Evolutionary conservation across 2,888 invertebrate genomes (phyloP), one percentile per base, ranked within the genome.

Genomic region (Ormyrus thymus): DNA sequence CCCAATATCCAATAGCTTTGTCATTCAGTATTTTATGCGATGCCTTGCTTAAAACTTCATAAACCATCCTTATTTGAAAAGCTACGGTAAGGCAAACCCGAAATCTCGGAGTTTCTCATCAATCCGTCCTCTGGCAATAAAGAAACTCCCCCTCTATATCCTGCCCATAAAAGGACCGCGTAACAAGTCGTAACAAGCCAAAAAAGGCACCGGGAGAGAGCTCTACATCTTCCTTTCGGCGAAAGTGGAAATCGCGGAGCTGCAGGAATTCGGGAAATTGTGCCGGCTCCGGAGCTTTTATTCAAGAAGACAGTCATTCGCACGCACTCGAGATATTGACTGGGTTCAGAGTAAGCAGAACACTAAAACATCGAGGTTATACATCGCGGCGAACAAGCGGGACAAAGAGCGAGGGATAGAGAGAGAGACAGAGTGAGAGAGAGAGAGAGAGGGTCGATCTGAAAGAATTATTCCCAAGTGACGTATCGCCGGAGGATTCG

Each of bases 401-500:
- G 48, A 48, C 45, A 11, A 8, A 45, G 7, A 64, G 4, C n/a
- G 64, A 61, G 61, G 29, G 13, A n/a, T 7, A 48, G n/a, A 48
- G 1, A 29, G 29, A 72, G n/a, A 61, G 29, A 61, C 43, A 56
- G 9, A 64, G 50, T 56, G 53, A 56, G 58, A 64, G 59, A 46
- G 64, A 65, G 13, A 7, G 13, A 50, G 45, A 58, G 46, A 51
- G 11, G 46, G 45, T 50, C 59, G 76, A 74, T 77, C 59, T 51
- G 45, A 72, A 81, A 81, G 76, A 76, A 78, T 81, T 73, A 81
- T 79, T 79, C 81, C 81, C 81, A 61, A 71, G 69, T 66, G 81
- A 75, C 72, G 59, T 72, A 81, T 73, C 78, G 65, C 56, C 59
- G 64, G 72, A 77, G 81, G 82, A 85, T 84, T 82, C 84, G 80